phyloP scores from a whole-genome alignment of 2,113 vertebrate species.

The Thryonomys swinderianus region DNA sequence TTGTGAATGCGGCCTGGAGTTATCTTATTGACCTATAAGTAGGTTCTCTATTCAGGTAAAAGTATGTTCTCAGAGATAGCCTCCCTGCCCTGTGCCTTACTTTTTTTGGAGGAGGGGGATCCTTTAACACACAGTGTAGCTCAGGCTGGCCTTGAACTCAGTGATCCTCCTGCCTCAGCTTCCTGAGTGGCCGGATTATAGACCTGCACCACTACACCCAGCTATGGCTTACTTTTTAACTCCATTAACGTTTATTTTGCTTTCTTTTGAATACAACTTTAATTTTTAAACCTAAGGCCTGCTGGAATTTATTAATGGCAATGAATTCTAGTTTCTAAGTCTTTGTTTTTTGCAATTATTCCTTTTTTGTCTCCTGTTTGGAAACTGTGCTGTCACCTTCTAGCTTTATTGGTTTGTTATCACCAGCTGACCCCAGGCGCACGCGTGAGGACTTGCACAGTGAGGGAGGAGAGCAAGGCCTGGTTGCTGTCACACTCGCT shows the following conservation, averaged over 20 bases:
- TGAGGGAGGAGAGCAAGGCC: not conserved
- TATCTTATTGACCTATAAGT: not conserved
- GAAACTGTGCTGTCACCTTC: not conserved
- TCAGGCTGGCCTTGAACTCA: too few relatives aligned
- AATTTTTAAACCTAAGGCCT: not conserved
- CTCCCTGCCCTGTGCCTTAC: too few relatives aligned
- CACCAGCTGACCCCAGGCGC: not conserved
- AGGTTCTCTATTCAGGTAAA: accelerated
- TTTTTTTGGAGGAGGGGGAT: too few relatives aligned
- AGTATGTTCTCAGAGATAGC: not conserved
- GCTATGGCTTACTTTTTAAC: not conserved
- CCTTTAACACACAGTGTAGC: too few relatives aligned
- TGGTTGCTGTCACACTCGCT: not conserved
- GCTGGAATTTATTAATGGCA: not conserved
- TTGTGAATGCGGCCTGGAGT: not conserved
- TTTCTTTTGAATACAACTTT: not conserved
- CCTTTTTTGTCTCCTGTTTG: not conserved
- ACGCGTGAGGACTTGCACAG: not conserved
- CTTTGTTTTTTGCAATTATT: not conserved
- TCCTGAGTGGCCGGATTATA: too few relatives aligned
- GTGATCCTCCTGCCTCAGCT: too few relatives aligned
- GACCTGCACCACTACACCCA: too few relatives aligned
- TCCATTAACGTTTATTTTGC: not conserved
- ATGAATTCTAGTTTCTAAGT: not conserved
- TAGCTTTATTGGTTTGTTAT: not conserved